Percentiles rank a stretch among this genome's conserved stretches.
Conservation (phyloP, 2,888 invertebrate species). For the Carcina quercana region DNA sequence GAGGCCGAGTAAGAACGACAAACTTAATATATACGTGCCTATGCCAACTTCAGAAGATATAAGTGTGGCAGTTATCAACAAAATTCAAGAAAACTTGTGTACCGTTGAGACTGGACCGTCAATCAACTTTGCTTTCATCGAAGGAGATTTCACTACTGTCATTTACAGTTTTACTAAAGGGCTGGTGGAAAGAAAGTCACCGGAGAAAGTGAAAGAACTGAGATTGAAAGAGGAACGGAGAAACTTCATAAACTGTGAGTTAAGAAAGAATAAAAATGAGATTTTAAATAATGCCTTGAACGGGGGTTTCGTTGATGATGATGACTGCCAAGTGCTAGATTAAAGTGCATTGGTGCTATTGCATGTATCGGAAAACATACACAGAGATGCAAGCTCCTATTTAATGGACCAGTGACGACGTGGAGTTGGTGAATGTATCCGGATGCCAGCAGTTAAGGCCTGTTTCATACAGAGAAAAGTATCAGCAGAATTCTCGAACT, state of each 20-base stretch:
- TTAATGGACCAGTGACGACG: too few relatives aligned
- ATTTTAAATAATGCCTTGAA: slow-evolving; percentile 54
- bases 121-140: slow-evolving; percentile 57
- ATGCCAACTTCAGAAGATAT: slow-evolving; percentile 42
- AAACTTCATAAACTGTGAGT: slow-evolving; percentile 51
- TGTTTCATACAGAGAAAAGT: too few relatives aligned
- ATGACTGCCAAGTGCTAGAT: slow-evolving; percentile 45
- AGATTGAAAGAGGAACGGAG: slow-evolving; percentile 44
- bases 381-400: too few relatives aligned
- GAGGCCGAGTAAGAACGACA: slow-evolving; percentile 45
- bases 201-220: slow-evolving; percentile 32
- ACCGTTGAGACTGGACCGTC: slow-evolving; percentile 56
- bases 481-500: too few relatives aligned
- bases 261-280: slow-evolving; percentile 41
- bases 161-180: slow-evolving; percentile 61
- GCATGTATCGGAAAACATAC: too few relatives aligned
- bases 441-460: too few relatives aligned
- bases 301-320: slow-evolving; percentile 57
- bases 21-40: slow-evolving; percentile 62
- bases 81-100: slow-evolving; percentile 59
- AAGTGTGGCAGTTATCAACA: slow-evolving; percentile 44
- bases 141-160: slow-evolving; percentile 58
- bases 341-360: too few relatives aligned
- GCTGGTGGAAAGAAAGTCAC: slow-evolving; percentile 36
- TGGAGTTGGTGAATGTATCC: too few relatives aligned